Evolutionary conservation across 2,113 vertebrate genomes (phyloP).

Genomic region (Caloenas nicobarica): DNA sequence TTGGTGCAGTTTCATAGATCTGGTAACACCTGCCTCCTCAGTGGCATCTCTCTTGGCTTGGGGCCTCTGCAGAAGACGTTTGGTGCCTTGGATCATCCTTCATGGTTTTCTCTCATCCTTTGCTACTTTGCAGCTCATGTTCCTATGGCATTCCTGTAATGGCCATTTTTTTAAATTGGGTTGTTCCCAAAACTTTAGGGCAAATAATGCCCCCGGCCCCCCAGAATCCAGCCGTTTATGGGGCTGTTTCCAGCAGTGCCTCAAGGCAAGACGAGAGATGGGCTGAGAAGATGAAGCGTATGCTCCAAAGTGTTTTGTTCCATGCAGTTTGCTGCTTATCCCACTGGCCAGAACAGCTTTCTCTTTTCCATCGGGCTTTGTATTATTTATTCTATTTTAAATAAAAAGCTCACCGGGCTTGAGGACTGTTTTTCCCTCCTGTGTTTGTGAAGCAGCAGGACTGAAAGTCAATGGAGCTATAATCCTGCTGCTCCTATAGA

Average conservation of each 20-base stretch:
- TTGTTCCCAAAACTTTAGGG: neutral
- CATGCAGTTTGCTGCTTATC: neutral
- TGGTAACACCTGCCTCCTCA: accelerated
- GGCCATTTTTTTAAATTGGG: neutral
- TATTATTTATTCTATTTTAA: neutral
- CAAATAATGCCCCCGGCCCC: neutral
- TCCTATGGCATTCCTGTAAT: neutral
- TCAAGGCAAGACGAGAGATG: accelerated
- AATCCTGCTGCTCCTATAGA: neutral
- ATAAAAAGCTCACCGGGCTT: neutral
- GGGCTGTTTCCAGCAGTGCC: neutral
- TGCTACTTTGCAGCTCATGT: neutral
- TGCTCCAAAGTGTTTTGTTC: neutral
- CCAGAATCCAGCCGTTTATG: neutral
- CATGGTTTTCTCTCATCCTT: neutral
- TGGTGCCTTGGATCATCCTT: neutral
- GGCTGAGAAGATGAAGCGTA: accelerated
- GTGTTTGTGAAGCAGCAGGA: neutral
- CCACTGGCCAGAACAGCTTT: neutral
- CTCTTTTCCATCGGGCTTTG: neutral
- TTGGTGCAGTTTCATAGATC: neutral
- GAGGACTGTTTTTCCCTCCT: neutral
- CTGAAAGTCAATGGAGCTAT: neutral
- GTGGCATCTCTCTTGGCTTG: neutral
- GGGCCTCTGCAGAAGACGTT: neutral